A percentile compares a stretch with the other conserved stretches of the same genome.
phyloP scores from a whole-genome alignment of 1,140 invertebrate species.

The Oryzaephilus surinamensis region DNA sequence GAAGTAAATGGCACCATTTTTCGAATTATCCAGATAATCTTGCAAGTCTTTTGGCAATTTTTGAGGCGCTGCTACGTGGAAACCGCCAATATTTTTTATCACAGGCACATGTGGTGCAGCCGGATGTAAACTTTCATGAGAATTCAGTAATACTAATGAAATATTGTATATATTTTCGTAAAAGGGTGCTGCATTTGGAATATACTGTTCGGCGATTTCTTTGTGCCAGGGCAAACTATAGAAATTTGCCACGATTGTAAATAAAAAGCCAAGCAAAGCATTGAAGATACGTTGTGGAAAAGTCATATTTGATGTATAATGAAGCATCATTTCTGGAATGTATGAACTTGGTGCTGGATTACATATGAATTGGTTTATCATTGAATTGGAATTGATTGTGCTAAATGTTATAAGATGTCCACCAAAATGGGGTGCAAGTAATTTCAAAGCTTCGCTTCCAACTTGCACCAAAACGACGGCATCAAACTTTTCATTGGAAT shows the following conservation, averaged over 20 bases:
- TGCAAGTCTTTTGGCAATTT: conserved; percentile 22
- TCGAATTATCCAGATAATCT: conserved; percentile 37
- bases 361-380: conserved; percentile 23
- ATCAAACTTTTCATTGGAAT: conserved; percentile 37
- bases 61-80: conserved; percentile 15
- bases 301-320: conserved; percentile 15
- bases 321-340: conserved; percentile 25
- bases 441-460: conserved; percentile 37
- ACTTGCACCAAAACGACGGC: conserved; percentile 37
- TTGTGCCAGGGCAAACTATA: conserved; percentile 3
- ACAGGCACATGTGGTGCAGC: conserved; percentile 8
- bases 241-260: conserved; percentile 3
- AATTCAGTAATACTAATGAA: conserved; percentile 17
- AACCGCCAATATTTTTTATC: conserved; percentile 16
- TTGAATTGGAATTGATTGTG: conserved; percentile 25
- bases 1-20: conserved; percentile 42
- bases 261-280: conserved; percentile 4
- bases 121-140: conserved; percentile 13
- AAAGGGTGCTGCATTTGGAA: conserved; percentile 15
- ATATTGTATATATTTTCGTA: conserved; percentile 17
- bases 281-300: conserved; percentile 18
- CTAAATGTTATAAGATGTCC: conserved; percentile 34
- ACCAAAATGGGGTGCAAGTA: conserved; percentile 35
- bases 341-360: conserved; percentile 34
- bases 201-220: conserved; percentile 13